Evolutionary conservation across 2,888 invertebrate genomes (phyloP).

Genomic region (Laspeyria flexula): DNA sequence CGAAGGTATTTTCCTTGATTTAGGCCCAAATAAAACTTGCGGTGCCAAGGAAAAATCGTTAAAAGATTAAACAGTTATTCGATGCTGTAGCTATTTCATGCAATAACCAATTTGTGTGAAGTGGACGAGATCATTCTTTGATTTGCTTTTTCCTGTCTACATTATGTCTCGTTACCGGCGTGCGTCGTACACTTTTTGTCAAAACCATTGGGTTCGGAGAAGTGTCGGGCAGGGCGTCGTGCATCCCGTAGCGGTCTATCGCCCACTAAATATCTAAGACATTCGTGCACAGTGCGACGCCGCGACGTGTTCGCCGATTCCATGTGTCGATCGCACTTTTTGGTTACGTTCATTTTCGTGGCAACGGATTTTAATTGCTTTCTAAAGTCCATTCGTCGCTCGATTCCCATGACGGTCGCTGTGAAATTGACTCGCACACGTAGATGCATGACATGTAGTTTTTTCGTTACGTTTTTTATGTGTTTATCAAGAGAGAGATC

Average conservation of each 20-base stretch:
- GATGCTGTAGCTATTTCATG: slow-evolving; percentile 23
- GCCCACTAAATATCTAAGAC: slow-evolving; percentile 37
- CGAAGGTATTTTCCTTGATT: slow-evolving; percentile 50
- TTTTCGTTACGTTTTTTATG: slow-evolving; percentile 76
- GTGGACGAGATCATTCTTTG: slow-evolving; percentile 32
- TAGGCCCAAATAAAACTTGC: slow-evolving; percentile 50
- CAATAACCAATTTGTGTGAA: slow-evolving; percentile 36
- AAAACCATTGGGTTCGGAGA: slow-evolving; percentile 57
- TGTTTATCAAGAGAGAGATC: slow-evolving; percentile 83
- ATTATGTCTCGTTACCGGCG: slow-evolving; percentile 38
- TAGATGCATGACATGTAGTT: slow-evolving; percentile 86
- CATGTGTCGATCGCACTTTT: slow-evolving; percentile 75
- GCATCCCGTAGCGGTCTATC: slow-evolving; percentile 38
- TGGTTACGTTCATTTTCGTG: slow-evolving; percentile 64
- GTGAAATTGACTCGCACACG: slow-evolving; percentile 84
- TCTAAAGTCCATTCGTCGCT: slow-evolving; percentile 81
- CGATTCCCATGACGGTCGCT: slow-evolving; percentile 84
- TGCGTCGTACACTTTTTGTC: slow-evolving; percentile 55
- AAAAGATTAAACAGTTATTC: slow-evolving; percentile 35
- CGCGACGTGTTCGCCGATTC: slow-evolving; percentile 64
- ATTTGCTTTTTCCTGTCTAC: slow-evolving; percentile 45
- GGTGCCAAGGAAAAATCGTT: slow-evolving; percentile 42
- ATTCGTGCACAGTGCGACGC: slow-evolving; percentile 57
- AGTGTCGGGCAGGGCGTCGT: slow-evolving; percentile 47
- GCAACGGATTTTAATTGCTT: slow-evolving; percentile 83